These are phyloP conservation scores for Trachythela sp. DNA, from an alignment of 64 coral and sea anemone genomes.

Conservation along the genomic window DNA sequence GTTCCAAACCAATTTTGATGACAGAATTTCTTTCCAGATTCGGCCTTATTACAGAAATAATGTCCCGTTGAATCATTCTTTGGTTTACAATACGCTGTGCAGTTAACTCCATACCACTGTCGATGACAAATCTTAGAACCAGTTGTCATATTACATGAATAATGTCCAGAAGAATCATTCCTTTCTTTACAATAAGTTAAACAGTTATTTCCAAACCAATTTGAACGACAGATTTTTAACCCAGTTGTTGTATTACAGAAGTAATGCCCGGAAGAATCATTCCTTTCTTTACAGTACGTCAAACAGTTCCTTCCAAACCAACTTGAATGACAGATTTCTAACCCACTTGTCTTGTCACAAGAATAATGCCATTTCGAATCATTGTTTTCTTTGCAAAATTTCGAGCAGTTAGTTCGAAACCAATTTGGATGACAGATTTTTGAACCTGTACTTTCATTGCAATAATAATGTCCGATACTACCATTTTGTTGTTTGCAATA, in stretches of 20 bases:
- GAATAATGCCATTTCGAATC: too few relatives aligned
- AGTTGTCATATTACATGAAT: background rate
- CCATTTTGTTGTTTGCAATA: background rate
- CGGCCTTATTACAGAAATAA: too few relatives aligned
- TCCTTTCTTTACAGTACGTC: slow-evolving; percentile 4
- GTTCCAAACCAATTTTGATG: too few relatives aligned
- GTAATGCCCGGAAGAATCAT: slow-evolving; percentile 30
- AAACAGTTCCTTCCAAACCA: background rate
- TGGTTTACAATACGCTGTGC: background rate
- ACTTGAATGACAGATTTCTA: background rate
- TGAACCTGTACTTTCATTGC: background rate
- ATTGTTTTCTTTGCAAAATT: too few relatives aligned
- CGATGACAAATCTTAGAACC: background rate
- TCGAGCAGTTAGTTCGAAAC: background rate
- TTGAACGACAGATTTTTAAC: slow-evolving; percentile 18
- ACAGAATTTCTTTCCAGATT: too few relatives aligned
- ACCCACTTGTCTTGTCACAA: background rate
- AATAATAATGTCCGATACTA: background rate
- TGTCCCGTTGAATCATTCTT: too few relatives aligned
- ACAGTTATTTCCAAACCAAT: slow-evolving; percentile 37
- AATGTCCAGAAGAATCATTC: slow-evolving; percentile 21
- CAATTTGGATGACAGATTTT: background rate
- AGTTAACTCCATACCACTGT: background rate
- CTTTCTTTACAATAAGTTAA: background rate
- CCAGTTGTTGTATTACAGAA: slow-evolving; percentile 28